These are phyloP conservation scores for Apis dorsata DNA, from an alignment of 1,140 invertebrate species.

Conservation along the genomic window DNA sequence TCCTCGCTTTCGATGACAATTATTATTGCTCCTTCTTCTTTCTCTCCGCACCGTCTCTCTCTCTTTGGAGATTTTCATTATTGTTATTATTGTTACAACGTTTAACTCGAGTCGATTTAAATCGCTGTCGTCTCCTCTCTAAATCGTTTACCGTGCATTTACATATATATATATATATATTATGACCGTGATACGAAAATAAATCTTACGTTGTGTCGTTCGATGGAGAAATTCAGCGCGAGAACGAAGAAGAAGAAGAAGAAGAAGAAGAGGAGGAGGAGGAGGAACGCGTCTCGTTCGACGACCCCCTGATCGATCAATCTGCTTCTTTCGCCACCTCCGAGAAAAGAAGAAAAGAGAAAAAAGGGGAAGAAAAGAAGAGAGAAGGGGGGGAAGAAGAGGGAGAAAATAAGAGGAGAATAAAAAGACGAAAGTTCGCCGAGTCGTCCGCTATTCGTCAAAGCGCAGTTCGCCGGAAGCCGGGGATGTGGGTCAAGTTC, in stretches of 20 bases:
- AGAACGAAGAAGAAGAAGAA: constrained; percentile 8
- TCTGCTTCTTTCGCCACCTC: constrained; percentile 44
- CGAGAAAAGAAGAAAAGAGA: not conserved
- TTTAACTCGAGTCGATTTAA: too few species aligned
- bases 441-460: constrained; percentile 14
- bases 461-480: constrained; percentile 42
- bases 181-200: constrained; percentile 37
- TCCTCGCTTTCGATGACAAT: too few species aligned
- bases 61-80: too few species aligned
- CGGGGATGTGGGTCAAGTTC: constrained; percentile 71
- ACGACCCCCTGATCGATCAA: constrained; percentile 52
- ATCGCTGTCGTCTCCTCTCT: not conserved
- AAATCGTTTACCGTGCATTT: not conserved
- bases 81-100: too few species aligned
- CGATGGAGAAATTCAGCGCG: not conserved
- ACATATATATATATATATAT: not conserved
- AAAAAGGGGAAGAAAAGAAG: not conserved
- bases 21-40: too few species aligned
- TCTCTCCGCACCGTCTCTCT: too few species aligned
- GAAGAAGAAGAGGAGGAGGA: too few species aligned
- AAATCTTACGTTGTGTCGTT: constrained; percentile 34
- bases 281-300: not conserved
- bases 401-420: too few species aligned
- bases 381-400: too few species aligned
- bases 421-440: not conserved